A percentile compares a stretch with the other conserved stretches of the same genome.
These are phyloP conservation scores for Anolis carolinensis DNA, from an alignment of 2,113 vertebrate species.

Conservation along the genomic window DNA sequence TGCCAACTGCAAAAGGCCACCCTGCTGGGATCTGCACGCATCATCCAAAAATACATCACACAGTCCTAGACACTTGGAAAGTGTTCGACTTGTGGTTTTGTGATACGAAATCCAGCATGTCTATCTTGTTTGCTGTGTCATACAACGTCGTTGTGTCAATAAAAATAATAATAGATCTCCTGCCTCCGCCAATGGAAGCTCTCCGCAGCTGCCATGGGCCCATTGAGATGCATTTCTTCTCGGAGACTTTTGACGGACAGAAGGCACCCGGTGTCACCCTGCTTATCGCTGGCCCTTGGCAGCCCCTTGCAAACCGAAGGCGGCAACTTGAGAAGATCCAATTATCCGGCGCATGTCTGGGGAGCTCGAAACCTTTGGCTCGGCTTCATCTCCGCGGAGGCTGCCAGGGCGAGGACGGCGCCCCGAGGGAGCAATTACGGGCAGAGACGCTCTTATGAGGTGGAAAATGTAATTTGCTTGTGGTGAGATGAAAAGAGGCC, in stretches of 20 bases:
- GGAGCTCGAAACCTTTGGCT: rapidly evolving
- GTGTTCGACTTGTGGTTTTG: too few relatives aligned
- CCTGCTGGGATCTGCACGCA: too few relatives aligned
- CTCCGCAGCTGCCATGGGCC: neutral
- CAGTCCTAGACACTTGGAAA: too few relatives aligned
- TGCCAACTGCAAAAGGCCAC: too few relatives aligned
- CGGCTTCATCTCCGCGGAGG: rapidly evolving
- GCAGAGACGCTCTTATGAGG: rapidly evolving
- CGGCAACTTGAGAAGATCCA: neutral
- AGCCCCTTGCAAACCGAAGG: too few relatives aligned
- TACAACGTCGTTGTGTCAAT: too few relatives aligned
- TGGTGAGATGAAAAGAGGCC: neutral
- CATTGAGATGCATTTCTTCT: slow-evolving; percentile 27
- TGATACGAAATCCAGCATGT: too few relatives aligned
- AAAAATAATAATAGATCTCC: too few relatives aligned
- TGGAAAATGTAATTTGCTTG: neutral
- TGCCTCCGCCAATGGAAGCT: too few relatives aligned
- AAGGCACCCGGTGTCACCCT: neutral
- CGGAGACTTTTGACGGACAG: neutral
- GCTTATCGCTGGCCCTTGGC: neutral
- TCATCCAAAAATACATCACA: too few relatives aligned
- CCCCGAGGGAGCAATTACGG: rapidly evolving
- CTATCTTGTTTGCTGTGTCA: too few relatives aligned
- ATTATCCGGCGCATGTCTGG: neutral
- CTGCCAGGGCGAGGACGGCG: rapidly evolving